Evolutionary conservation across 2,797 vertebrate species (phyloP), one percentile per base, ranked within the genome.

Genomic region (Gambusia yucatana): DNA sequence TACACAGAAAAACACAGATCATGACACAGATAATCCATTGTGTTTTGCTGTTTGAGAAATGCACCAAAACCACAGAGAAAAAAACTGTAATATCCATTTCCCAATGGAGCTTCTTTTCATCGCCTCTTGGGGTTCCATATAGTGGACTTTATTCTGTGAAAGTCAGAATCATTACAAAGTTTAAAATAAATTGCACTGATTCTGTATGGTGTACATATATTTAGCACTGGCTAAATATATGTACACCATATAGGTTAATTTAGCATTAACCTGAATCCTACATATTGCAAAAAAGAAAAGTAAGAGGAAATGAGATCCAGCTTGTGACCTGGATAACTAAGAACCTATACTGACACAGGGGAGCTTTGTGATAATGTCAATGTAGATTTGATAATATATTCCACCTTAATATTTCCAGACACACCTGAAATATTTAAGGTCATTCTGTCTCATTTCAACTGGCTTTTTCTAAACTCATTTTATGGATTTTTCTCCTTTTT

Each of bases 381-480:
- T 39, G 17, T 36, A 65, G 33, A 65, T 65, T 36, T 65, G 17
- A 39, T 65, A 39, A 39, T 22, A 39, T 65, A 25, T 39, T 36
- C 33, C 20, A 0, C 59, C 59, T 61, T 33, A 61, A 61, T 61
- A 6, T 33, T 17, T 33, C 33, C 16, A 65, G 61, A 39, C 33
- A 65, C 33, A 65, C 33, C 36, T 65, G 30, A 61, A 61, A 61
- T 17, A 30, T 61, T 61, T 65, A 39, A 65, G 61, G 61, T 65
- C 33, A 65, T 20, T 20, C 33, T 22, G 33, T 65, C 33, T 65
- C 61, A 65, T 65, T 65, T 22, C 9, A 9, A 33, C 14, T 16
- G 30, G 30, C 28, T 61, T 61, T 61, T 61, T 5, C 61, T 65
- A 39, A 65, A 65, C 61, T 39, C 2, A 65, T 39, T 65, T 39